Base-by-base conservation (phyloP, 2,888 invertebrate genomes). In the Morinoia aosen region DNA sequence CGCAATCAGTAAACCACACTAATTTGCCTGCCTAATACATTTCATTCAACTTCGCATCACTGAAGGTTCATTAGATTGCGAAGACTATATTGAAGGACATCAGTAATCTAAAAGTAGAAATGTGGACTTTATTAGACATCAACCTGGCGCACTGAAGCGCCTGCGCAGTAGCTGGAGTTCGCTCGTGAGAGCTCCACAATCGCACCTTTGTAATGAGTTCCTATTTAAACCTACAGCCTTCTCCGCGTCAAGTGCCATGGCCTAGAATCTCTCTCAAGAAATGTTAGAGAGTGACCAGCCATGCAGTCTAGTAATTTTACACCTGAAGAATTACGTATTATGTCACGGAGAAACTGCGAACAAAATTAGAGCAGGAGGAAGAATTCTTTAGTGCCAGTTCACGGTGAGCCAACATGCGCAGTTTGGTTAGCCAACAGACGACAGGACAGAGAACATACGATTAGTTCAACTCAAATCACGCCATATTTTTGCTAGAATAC, bases 161-260 rank as follows among this genome's bases (percentile, higher is more conserved):
- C 90, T 90, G 90, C 90, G 90, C 90, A 90, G 90, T 90, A 90
- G 90, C 90, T 90, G 39, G 33, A 76, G 76, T 76, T 61, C 3
- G 61, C 61, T 16, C 25, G 25, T 76, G 33, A 33, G 25, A 33
- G 76, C 33, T 76, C 33, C 39, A 90, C 90, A 90, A 90, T 90
- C 90, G 90, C 90, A 90, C 90, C 90, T 90, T 19, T 90, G 90
- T 90, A 48, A 90, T 11, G 40, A 19, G 76, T 76, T 76, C 76
- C 33, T 76, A 76, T 76, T 76, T 76, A 76, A 76, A 76, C 76
- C 16, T 33, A 76, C 76, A 10, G 76, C 76, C 76, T 76, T 76
- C 76, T 76, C 33, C 76, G 16, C 33, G 25, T 76, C 25, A 76
- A 76, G 33, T 76, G 76, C 33, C 76, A 16, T 33, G 76, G 76